A percentile compares a stretch with the other conserved stretches of the same genome.
Conservation (phyloP, 2,888 invertebrate species). For the Oligia latruncula region DNA sequence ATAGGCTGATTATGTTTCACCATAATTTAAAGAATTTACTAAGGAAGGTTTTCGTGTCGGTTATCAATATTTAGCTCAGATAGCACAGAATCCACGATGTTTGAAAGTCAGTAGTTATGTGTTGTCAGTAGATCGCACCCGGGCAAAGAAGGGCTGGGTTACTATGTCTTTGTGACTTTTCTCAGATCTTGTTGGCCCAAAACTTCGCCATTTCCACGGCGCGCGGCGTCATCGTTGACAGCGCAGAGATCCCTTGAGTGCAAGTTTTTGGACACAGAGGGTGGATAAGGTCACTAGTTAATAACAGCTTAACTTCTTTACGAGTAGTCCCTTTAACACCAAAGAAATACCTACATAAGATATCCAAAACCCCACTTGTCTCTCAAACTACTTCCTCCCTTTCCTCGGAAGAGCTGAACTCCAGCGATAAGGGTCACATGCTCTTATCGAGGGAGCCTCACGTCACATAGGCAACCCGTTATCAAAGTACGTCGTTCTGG, state of each 20-base stretch:
- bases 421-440: conserved; percentile 44
- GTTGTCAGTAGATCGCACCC: no score
- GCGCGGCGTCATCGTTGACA: no score
- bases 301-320: not conserved
- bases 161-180: not conserved
- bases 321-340: not conserved
- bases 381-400: conserved; percentile 19
- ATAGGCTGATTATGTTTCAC: no score
- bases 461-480: conserved; percentile 39
- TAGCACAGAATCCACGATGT: no score
- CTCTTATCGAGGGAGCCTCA: conserved; percentile 19
- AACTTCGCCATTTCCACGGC: not conserved
- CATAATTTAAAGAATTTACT: no score
- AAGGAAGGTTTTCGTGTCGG: no score
- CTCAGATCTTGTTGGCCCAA: not conserved
- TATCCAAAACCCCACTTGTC: not conserved
- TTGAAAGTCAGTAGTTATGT: no score
- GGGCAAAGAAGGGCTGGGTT: no score
- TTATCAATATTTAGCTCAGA: no score
- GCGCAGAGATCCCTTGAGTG: no score
- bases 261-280: not conserved
- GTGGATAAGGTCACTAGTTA: not conserved
- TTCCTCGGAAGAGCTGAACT: conserved; percentile 15
- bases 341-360: not conserved
- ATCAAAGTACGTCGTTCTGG: conserved; percentile 55